Base-by-base conservation (phyloP, 2,797 vertebrate species). In the Poeciliopsis paucimaculata region DNA sequence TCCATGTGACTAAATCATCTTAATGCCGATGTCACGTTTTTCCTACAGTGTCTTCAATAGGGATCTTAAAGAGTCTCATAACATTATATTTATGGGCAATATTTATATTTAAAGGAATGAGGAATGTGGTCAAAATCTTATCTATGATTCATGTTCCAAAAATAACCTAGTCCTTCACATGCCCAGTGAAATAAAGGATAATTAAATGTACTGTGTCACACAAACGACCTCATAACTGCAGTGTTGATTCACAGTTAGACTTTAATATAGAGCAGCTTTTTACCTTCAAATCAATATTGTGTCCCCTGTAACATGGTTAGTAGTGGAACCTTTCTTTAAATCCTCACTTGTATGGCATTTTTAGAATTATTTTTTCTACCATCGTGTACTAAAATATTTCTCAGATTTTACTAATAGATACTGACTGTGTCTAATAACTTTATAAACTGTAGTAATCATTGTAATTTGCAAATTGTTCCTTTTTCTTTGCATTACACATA, bases 1-100 rank as follows among this genome's bases (percentile, higher is more conserved):
- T 70, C 73, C 77, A 78, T 84, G 85, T 79, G 87, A 92, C 87
- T 86, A 77, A 85, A 87, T 57, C 66, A 60, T 68, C 68, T 62
- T 84, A 82, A 78, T 47, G 47, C 36, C 41, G 72, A 73, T 77
- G 78, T 78, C 51, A 70, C 31, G 13, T 72, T 78, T 84, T 82
- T 73, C 77, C 76, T 78, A 76, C 74, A 80, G 34, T 39, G 57
- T 84, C 81, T 82, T 51, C 41, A 77, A 77, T 71, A 78, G 41
- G 70, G 28, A 83, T 70, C 5, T 79, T 26, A 68, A 66, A 73
- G 51, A 73, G 46, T 31, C 66, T 62, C 36, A 72, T 0, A 73
- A 45, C 18, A 57, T 72, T 55, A 77, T 47, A 68, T 77, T 72
- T 75, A n/a, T 55, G 53, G 51, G 4, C 28, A 55, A 77, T 82